Evolutionary conservation across 2,113 vertebrate species (phyloP).

Genomic region (Pyrgilauda ruficollis): DNA sequence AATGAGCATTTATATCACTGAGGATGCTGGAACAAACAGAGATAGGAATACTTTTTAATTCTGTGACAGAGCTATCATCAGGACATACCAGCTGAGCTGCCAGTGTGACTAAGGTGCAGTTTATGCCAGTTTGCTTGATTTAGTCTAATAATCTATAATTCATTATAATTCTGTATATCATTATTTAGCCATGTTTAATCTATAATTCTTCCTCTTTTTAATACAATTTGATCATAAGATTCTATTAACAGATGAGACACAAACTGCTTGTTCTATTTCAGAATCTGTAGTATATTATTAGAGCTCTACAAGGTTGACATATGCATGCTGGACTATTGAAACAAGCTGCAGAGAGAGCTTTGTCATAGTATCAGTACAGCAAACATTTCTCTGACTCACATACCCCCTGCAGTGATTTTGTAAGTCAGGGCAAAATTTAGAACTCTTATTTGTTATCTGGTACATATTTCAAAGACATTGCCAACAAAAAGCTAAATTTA

Average conservation of each 20-base stretch:
- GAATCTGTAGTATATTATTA: background rate
- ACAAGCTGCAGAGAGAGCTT: background rate
- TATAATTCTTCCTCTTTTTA: background rate
- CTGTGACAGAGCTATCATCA: background rate
- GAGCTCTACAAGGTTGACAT: background rate
- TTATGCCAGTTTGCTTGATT: conserved; percentile 1
- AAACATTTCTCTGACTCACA: conserved; percentile 6
- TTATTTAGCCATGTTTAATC: background rate
- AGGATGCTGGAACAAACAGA: background rate
- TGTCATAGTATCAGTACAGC: background rate
- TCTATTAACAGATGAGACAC: background rate
- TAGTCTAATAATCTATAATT: background rate
- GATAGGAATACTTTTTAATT: background rate
- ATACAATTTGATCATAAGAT: background rate
- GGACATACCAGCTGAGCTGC: background rate
- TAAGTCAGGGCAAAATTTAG: conserved; percentile 22
- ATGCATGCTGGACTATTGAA: background rate
- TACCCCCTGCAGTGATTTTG: conserved; percentile 4
- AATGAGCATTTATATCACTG: background rate
- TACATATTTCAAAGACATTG: conserved; percentile 24
- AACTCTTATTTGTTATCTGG: background rate
- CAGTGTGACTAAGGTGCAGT: background rate
- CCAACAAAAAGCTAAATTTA: conserved; percentile 30
- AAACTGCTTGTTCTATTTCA: background rate
- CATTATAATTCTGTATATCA: background rate